Evolutionary conservation across 2,888 invertebrate genomes (phyloP).

Genomic region (Plemyria rubiginata): DNA sequence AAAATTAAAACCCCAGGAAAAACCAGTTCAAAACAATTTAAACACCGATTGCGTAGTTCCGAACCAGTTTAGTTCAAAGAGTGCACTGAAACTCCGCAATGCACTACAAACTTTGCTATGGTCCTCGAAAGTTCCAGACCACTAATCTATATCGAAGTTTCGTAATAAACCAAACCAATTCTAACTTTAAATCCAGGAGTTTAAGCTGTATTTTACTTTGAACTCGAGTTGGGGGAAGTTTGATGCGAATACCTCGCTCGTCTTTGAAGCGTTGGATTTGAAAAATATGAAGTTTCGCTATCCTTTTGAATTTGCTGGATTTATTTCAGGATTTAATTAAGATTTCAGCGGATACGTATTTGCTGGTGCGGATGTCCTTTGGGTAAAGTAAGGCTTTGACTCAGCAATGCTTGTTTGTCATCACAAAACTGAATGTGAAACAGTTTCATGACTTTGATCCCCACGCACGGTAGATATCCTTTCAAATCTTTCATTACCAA

Average conservation of each 20-base stretch:
- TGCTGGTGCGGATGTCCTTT: background rate
- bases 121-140: constrained; percentile 52
- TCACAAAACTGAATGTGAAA: no score
- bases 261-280: constrained; percentile 32
- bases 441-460: no score
- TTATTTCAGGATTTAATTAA: constrained; percentile 27
- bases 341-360: constrained; percentile 3
- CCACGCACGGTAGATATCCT: no score
- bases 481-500: no score
- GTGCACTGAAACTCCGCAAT: constrained; percentile 57
- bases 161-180: constrained; percentile 58
- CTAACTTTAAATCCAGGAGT: constrained; percentile 52
- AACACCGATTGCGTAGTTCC: constrained; percentile 60
- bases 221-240: constrained; percentile 32
- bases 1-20: constrained; percentile 29
- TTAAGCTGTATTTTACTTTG: constrained; percentile 47
- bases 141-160: constrained; percentile 69
- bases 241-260: constrained; percentile 20
- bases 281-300: constrained; percentile 38
- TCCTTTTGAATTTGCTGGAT: constrained; percentile 18
- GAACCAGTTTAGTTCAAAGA: constrained; percentile 62
- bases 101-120: constrained; percentile 61
- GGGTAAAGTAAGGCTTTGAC: no score
- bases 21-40: constrained; percentile 48
- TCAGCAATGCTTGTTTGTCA: no score